A percentile compares a stretch with the other conserved stretches of the same genome.
Evolutionary conservation across 1,140 invertebrate species (phyloP).

Genomic region (Physella acuta): DNA sequence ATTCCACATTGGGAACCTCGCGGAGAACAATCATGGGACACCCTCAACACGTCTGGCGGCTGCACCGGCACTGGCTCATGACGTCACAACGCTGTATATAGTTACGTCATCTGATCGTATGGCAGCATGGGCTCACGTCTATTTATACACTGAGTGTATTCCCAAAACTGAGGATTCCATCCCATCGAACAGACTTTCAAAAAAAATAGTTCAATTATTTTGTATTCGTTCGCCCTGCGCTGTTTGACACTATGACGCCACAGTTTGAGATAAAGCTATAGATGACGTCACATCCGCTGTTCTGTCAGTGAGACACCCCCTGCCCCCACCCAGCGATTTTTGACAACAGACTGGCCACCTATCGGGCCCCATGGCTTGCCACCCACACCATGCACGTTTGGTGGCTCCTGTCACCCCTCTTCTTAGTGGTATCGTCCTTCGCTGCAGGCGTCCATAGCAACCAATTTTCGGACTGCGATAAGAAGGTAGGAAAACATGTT

Average conservation of each 20-base stretch:
- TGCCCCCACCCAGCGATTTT: neutral
- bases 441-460: constrained; percentile 12
- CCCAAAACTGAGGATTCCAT: neutral
- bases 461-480: constrained; percentile 5
- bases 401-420: constrained; percentile 21
- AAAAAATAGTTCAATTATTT: neutral
- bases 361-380: constrained; percentile 19
- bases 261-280: neutral
- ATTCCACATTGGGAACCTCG: no score
- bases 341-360: constrained; percentile 9
- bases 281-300: constrained; percentile 2
- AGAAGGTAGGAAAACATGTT: constrained; percentile 12
- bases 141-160: neutral
- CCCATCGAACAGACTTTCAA: neutral
- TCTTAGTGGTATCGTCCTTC: constrained; percentile 5
- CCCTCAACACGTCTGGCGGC: no score
- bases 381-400: constrained; percentile 12
- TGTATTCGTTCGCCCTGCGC: neutral
- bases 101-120: neutral
- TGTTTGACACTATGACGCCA: neutral
- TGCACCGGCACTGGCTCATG: no score
- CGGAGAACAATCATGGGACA: no score
- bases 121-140: neutral
- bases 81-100: no score
- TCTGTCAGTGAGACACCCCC: neutral